Base-by-base conservation (phyloP, 1,140 invertebrate genomes). In the Batillaria attramentaria region DNA sequence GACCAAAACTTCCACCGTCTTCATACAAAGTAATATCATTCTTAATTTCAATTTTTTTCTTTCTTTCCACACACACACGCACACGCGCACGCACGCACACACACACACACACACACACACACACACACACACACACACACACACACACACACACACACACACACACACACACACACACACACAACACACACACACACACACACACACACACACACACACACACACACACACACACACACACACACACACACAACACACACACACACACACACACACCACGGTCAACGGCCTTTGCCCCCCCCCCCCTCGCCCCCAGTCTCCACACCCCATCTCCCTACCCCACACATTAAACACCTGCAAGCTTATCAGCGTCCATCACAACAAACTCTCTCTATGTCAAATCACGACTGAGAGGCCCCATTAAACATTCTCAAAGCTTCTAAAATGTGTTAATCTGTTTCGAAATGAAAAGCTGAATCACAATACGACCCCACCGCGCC, bases 381-480 rank as follows among this genome's bases (percentile, higher is more conserved):
- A 8, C 37, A 28, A 28, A 31, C 6, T 68, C 37, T 39, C 37
- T 35, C 28, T 39, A 20, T 37, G 16, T 33, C 28, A 24, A 28
- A 37, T 24, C 31, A 37, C 28, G 65, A 28, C n/a, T 37, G 8
- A 24, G n/a, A 6, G n/a, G n/a, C 57, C 13, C 33, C 57, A 28
- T 18, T 28, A 24, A 24, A 8, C 6, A 24, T 31, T 62, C n/a
- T 31, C n/a, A 24, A 31, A 62, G 57, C n/a, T 28, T 24, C n/a
- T 62, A 31, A 62, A 62, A 62, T 31, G 33, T 62, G 57, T 31
- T 28, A 62, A 62, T 62, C 57, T 62, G 57, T 62, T 62, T 62
- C 33, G 57, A 62, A 28, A 62, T 62, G n/a, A 62, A 62, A 24
- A 62, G 33, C n/a, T 24, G 24, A 24, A 1, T 31, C 33, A 28